phyloP scores from a whole-genome alignment of 2,797 vertebrate species.

The Eptatretus atami region DNA sequence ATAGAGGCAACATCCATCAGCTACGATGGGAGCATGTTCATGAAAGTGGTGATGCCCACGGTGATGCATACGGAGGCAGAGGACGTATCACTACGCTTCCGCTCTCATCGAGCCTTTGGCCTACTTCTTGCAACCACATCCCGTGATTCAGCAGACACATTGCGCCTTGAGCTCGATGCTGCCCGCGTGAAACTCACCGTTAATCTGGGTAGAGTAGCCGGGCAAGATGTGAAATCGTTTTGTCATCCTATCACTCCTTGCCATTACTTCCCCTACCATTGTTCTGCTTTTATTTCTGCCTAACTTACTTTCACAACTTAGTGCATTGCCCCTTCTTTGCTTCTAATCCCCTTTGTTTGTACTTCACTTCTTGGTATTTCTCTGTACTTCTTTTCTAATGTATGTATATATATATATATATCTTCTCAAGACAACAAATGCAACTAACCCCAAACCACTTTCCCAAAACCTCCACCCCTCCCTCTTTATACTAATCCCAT shows the following conservation, averaged over 20 bases:
- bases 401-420: too few species aligned
- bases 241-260: not conserved
- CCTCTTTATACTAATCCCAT: too few species aligned
- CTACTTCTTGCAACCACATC: slow-evolving; percentile 86
- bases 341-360: not conserved
- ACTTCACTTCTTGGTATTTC: too few species aligned
- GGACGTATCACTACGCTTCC: slow-evolving; percentile 65
- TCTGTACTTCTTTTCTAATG: too few species aligned
- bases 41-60: slow-evolving; percentile 85
- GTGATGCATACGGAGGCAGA: slow-evolving; percentile 94
- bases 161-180: slow-evolving; percentile 63
- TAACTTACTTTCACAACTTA: not conserved
- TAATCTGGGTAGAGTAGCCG: slow-evolving; percentile 46
- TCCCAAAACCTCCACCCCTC: too few species aligned
- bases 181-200: slow-evolving; percentile 78
- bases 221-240: not conserved
- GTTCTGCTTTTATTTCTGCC: not conserved
- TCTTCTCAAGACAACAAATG: too few species aligned
- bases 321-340: not conserved
- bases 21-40: slow-evolving; percentile 90
- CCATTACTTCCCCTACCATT: not conserved
- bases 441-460: too few species aligned
- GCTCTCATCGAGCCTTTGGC: slow-evolving; percentile 75
- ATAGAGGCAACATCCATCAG: slow-evolving; percentile 74
- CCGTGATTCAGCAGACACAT: slow-evolving; percentile 57